Evolutionary conservation across 1,140 invertebrate species (phyloP).

Genomic region (Vollenhovia emeryi): DNA sequence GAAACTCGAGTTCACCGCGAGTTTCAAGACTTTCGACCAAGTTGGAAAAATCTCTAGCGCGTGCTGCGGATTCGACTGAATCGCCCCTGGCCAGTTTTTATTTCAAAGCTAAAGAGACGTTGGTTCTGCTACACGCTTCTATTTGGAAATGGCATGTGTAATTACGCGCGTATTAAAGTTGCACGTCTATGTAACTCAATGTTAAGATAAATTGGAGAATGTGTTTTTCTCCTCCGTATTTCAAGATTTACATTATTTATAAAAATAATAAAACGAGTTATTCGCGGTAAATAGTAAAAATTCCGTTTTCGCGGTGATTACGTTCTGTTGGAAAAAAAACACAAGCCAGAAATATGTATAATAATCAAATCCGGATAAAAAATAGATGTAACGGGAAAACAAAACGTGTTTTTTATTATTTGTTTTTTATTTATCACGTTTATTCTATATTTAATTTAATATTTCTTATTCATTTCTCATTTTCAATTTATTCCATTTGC

Average conservation of each 20-base stretch:
- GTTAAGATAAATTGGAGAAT: background rate
- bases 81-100: background rate
- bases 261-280: background rate
- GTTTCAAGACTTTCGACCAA: background rate
- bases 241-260: constrained; percentile 8
- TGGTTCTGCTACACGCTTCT: background rate
- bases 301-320: background rate
- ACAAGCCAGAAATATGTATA: background rate
- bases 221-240: background rate
- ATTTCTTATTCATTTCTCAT: background rate
- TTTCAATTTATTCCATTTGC: background rate
- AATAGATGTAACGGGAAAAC: background rate
- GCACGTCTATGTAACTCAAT: background rate
- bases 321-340: background rate
- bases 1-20: background rate
- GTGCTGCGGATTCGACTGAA: background rate
- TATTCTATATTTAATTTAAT: background rate
- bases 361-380: constrained; percentile 6
- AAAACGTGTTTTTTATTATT: background rate
- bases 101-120: background rate
- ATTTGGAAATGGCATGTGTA: background rate
- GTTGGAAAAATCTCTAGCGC: background rate
- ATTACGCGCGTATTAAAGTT: background rate
- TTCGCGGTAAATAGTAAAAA: background rate
- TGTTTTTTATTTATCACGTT: background rate